phyloP scores from a whole-genome alignment of 2,797 vertebrate species.

The Phaenicophaeus curvirostris region DNA sequence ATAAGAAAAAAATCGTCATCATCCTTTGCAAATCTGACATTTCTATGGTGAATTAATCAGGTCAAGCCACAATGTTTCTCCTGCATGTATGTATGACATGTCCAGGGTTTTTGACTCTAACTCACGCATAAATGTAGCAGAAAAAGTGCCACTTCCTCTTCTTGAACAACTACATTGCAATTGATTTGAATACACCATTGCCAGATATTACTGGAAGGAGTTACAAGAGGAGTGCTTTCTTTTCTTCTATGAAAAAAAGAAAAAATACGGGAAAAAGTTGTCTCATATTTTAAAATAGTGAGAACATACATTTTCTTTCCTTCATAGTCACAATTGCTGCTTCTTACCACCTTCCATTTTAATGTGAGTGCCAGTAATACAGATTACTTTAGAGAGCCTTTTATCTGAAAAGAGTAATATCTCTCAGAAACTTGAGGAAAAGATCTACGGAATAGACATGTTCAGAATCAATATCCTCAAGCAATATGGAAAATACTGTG shows the following conservation, averaged over 20 bases:
- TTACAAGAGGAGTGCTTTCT: fast-evolving
- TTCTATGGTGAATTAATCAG: background rate
- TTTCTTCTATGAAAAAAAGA: background rate
- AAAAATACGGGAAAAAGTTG: background rate
- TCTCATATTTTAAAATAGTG: fast-evolving
- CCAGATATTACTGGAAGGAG: background rate
- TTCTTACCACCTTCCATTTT: background rate
- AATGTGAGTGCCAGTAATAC: background rate
- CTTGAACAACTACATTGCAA: background rate
- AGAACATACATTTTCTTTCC: background rate
- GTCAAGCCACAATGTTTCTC: background rate
- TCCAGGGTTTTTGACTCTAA: background rate
- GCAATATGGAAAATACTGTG: background rate
- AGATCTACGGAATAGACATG: background rate
- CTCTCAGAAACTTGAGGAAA: background rate
- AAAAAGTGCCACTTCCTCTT: background rate
- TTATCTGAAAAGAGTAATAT: background rate
- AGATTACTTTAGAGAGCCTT: background rate
- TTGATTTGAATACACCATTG: background rate
- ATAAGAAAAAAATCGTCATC: background rate
- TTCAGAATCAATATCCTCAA: background rate
- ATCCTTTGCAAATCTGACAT: background rate
- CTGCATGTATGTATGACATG: background rate
- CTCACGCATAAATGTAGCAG: background rate
- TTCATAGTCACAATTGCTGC: background rate